Base-by-base conservation (phyloP, 2,888 invertebrate species). In the Linyphia triangularis region DNA sequence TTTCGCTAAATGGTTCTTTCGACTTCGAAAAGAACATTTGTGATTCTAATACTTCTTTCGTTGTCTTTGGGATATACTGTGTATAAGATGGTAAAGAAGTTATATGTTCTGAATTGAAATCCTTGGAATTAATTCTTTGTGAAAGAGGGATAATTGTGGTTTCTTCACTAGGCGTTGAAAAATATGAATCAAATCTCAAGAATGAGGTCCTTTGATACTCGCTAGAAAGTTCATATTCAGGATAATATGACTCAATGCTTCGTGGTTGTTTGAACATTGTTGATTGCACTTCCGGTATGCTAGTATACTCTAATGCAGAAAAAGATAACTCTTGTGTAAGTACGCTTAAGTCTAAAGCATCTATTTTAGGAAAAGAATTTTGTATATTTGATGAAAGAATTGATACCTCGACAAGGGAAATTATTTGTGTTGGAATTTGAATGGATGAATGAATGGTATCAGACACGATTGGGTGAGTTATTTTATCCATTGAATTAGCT, bases 331-430 rank as follows among this genome's bases (percentile, higher is more conserved):
- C 61, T 30, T 6, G 22, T 0, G 51, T 6, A 13, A 19, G 6
- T 10, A 33, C 33, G 16, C 37, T 61, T 24, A 77, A 40, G 63
- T 77, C 77, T 24, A 77, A 61, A 6, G 19, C 40, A 13, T 37
- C 40, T 24, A 63, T 28, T 26, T 40, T 10, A 0, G 24, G 37
- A 40, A 63, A 63, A 0, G 77, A 77, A 26, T n/a, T 63, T 37
- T 40, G n/a, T 6, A 59, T 19, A 37, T 26, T 61, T 33, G n/a
- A 6, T n/a, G 77, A 63, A n/a, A 77, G 1, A 19, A 77, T 16
- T 19, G 77, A 77, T 24, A n/a, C 16, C 1, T 30, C 19, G 7
- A 30, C 59, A 33, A 30, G 19, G 22, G 26, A 13, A 24, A n/a
- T 33, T 2, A 51, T 51, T 16, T 51, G 16, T 51, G 5, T 51